phyloP scores from a whole-genome alignment of 37 sponge, comb jelly and placozoan species.

The Bolinopsis microptera region DNA sequence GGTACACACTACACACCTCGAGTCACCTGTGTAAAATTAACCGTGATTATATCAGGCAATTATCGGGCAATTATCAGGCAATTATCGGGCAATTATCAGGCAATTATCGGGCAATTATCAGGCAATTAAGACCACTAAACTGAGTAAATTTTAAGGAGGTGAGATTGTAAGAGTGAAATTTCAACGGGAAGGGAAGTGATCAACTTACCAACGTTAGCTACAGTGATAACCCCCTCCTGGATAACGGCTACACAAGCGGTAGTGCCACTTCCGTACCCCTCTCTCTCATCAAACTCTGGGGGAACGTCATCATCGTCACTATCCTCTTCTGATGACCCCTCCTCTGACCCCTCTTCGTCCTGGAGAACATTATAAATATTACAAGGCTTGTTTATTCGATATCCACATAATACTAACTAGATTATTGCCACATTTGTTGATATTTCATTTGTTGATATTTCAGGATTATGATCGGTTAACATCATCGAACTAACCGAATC shows the following conservation, averaged over 20 bases:
- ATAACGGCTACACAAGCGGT: constrained; percentile 85
- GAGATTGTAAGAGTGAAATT: no score
- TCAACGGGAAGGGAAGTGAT: no score
- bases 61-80: no score
- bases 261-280: constrained; percentile 78
- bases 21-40: constrained; percentile 76
- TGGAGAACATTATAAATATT: no score
- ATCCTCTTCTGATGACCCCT: neutral
- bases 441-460: no score
- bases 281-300: constrained; percentile 6
- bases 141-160: neutral
- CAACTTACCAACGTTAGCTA: constrained; percentile 84
- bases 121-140: neutral
- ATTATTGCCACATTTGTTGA: no score
- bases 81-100: no score
- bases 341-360: neutral
- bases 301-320: constrained; percentile 34
- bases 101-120: no score
- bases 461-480: no score
- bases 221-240: constrained; percentile 68
- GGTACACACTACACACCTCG: constrained; percentile 77
- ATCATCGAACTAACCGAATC: constrained; percentile 25
- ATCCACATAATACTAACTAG: no score
- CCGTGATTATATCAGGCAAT: no score
- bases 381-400: neutral